These are phyloP conservation scores for Chlorospingus flavigularis DNA, from an alignment of 2,797 vertebrate genomes.

Conservation along the genomic window DNA sequence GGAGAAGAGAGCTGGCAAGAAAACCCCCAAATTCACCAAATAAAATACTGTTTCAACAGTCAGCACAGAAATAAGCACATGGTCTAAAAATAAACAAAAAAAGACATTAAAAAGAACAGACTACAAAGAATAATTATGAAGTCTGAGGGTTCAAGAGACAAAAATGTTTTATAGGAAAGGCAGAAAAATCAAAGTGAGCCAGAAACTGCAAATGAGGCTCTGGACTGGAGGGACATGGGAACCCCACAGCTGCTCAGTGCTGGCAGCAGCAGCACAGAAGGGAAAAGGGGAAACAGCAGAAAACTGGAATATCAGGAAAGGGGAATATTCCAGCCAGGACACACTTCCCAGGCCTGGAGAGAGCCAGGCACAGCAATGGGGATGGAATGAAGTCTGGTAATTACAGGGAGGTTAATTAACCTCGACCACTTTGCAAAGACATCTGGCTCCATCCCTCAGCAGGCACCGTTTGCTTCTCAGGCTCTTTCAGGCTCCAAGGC, in stretches of 20 bases:
- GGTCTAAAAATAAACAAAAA: not conserved
- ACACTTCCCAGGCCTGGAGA: not conserved
- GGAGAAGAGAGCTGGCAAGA: not conserved
- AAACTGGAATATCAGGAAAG: not conserved
- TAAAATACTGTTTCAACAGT: not conserved
- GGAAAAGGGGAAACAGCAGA: not conserved
- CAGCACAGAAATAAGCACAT: not conserved
- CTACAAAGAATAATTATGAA: not conserved
- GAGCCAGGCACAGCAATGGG: not conserved
- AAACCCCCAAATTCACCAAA: not conserved
- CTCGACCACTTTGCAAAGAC: not conserved
- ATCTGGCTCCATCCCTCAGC: not conserved
- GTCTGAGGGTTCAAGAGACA: not conserved
- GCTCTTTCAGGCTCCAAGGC: not conserved
- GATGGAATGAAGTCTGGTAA: not conserved
- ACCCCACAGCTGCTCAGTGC: not conserved
- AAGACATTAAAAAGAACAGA: not conserved
- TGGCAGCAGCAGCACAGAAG: not conserved
- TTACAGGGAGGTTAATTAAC: not conserved
- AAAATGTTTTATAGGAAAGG: not conserved
- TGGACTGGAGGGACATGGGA: fast-evolving
- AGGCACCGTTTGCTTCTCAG: fast-evolving
- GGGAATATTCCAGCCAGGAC: not conserved
- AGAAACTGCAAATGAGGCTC: not conserved
- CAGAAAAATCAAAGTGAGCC: not conserved